Evolutionary conservation across 2,888 invertebrate species (phyloP), one percentile per base, ranked within the genome.

Genomic region (Agonopterix subpropinquella): DNA sequence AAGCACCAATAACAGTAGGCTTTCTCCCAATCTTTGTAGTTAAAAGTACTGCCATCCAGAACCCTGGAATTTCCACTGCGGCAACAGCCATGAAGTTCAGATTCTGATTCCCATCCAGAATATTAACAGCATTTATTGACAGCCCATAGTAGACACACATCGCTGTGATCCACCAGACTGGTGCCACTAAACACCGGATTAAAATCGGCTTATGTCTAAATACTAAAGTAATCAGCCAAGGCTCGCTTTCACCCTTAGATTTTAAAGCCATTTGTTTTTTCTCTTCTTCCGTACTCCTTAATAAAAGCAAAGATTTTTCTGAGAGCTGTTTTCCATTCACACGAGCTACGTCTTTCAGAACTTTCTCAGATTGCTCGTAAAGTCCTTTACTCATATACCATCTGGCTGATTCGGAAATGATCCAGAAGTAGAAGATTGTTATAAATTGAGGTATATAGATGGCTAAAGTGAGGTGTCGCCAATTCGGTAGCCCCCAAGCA

Each of bases 321-420:
- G 77, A 77, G 2, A 85, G 49, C 11, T 64, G 47, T 35, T 56
- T 79, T 5, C 86, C 88, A 55, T 94, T 94, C 0, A 91, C 77
- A 56, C 74, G 79, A 0, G 94, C 92, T 2, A 93, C 90, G 52
- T 84, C 89, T 43, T 88, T 87, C 8, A 94, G 76, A 2, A 93
- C 89, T 11, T 73, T 73, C 58, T 92, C 91, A 0, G 94, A 93
- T 56, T 92, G 90, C 10, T 91, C 89, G 50, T 89, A 90, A 48
- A 91, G 89, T 1, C 91, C 91, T 63, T 93, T 92, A 49, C 92
- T 92, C 57, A 94, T 77, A 47, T 94, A 89, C 95, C 95, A 96
- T 48, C 95, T 89, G 1, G 93, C 87, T 2, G 93, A 93, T 73
- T 94, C 94, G 0, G 92, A 90, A 49, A 93, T 77, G 8, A 92